Base-by-base conservation (phyloP, 2,888 invertebrate genomes). In the Macrophya annulata region DNA sequence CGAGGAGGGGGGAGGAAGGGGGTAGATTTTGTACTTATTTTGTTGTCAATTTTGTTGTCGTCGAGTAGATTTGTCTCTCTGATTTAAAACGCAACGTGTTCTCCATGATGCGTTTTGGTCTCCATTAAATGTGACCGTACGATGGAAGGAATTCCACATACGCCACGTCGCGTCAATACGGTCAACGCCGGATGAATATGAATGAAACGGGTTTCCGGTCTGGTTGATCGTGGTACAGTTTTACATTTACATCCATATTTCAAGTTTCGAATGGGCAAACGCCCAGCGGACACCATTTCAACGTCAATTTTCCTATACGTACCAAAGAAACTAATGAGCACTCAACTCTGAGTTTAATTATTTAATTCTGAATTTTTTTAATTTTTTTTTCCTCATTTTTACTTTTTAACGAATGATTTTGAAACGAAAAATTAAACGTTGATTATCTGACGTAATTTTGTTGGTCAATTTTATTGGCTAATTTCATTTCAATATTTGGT, bases 191-290 rank as follows among this genome's bases (percentile, higher is more conserved):
- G 87, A 90, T 90, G 90, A 90, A 89, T 90, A 90, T 90, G 89
- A 90, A 90, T 90, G 89, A 90, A 90, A 89, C 89, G 86, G 87
- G 87, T 90, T 90, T 90, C 88, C 89, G 87, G 89, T 90, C 89
- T 87, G 88, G 86, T 87, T 88, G 89, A 89, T 88, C 86, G 82
- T 87, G 85, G 84, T 85, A 85, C 89, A 88, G 88, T 89, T 90
- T 88, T 87, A 88, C 88, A 89, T 89, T 89, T 87, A 83, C 68
- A 83, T 83, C 71, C 83, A 68, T 71, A 83, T 71, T 65, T 83
- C 68, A 37, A n/a, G 48, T 68, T 45, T 48, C 65, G 48, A 71
- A 68, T 51, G 83, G 48, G 68, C 68, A 48, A 48, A 68, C 68
- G 43, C 25, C 25, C 37, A 43, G 40, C 15, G 59, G 79, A 79